Evolutionary conservation across 2,113 vertebrate genomes (phyloP).

Genomic region (Benitochromis conjunctus): DNA sequence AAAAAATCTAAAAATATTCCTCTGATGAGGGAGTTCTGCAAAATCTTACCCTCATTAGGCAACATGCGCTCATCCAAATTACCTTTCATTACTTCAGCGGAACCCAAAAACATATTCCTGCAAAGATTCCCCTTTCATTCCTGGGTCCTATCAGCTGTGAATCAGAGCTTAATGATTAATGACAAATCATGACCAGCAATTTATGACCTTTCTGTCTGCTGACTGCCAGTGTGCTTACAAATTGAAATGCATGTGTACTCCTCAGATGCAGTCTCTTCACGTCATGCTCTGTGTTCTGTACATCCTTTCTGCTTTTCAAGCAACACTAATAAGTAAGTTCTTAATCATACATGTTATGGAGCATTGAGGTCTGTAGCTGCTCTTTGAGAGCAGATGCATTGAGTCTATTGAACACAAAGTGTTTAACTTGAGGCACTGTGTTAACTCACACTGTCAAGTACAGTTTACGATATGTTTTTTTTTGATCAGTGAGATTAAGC

Average conservation of each 20-base stretch:
- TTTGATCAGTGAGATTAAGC: neutral
- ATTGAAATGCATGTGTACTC: neutral
- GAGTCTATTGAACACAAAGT: neutral
- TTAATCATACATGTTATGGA: neutral
- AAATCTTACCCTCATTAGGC: neutral
- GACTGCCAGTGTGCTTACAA: neutral
- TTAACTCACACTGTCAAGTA: neutral
- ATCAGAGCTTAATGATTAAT: slow-evolving; percentile 30
- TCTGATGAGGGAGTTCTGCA: neutral
- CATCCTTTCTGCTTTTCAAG: neutral
- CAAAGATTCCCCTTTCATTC: neutral
- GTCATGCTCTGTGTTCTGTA: neutral
- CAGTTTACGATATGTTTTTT: neutral
- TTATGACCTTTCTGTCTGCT: slow-evolving; percentile 22
- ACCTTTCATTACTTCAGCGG: neutral
- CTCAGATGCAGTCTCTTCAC: neutral
- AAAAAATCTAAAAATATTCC: neutral
- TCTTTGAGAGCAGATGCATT: neutral
- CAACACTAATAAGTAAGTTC: neutral
- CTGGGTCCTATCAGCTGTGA: slow-evolving; percentile 7
- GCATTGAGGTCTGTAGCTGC: neutral
- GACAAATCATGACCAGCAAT: slow-evolving; percentile 3
- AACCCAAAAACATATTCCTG: neutral
- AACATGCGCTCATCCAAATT: neutral
- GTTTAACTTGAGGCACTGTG: neutral